A percentile compares a stretch with the other conserved stretches of the same genome.
These are phyloP conservation scores for Athetis lepigone DNA, from an alignment of 2,888 invertebrate genomes.

Conservation along the genomic window DNA sequence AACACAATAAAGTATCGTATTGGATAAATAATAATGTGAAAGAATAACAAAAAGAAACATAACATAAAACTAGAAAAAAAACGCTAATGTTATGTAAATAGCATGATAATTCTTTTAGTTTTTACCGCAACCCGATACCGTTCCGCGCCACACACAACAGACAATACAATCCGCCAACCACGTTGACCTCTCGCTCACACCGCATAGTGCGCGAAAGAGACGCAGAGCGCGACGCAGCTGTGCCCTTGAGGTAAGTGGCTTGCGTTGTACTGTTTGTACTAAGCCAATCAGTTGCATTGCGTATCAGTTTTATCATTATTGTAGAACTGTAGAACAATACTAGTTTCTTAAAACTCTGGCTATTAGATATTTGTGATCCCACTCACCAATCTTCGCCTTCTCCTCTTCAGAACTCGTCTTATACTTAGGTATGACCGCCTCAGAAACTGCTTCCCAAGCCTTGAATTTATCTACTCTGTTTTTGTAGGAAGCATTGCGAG, in stretches of 20 bases:
- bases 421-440: constrained; percentile 17
- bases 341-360: too few species aligned
- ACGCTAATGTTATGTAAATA: background rate
- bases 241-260: background rate
- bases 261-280: background rate
- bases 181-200: constrained; percentile 7
- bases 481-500: constrained; percentile 12
- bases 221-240: constrained; percentile 3
- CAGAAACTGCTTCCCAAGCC: constrained; percentile 35
- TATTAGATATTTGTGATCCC: background rate
- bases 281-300: background rate
- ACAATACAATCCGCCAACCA: constrained; percentile 21
- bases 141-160: constrained; percentile 9
- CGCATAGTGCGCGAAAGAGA: background rate
- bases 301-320: background rate
- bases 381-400: constrained; percentile 28
- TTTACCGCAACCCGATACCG: background rate
- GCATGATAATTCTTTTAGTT: background rate
- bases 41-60: background rate
- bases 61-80: background rate
- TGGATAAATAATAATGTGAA: too few species aligned
- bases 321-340: background rate
- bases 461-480: constrained; percentile 13
- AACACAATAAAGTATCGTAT: too few species aligned
- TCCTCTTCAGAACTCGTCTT: background rate